Evolutionary conservation across 1,140 invertebrate species (phyloP).

Genomic region (Mizuhopecten yessoensis): DNA sequence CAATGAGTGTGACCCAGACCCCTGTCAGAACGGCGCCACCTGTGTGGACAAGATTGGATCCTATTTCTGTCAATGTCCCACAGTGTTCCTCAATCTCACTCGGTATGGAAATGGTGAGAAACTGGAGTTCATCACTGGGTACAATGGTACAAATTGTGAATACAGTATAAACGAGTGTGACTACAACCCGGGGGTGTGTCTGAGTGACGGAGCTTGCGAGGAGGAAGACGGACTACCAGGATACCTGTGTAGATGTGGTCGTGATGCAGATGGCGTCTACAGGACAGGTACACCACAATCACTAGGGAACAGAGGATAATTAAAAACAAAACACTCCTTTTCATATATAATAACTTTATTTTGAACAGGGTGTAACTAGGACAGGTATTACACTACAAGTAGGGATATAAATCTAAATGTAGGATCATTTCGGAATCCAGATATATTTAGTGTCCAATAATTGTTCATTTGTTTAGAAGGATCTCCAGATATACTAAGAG

Average conservation of each 20-base stretch:
- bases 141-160: conserved; percentile 67
- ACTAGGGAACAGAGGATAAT: too few relatives aligned
- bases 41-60: conserved; percentile 58
- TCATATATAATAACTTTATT: too few relatives aligned
- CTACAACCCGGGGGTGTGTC: conserved; percentile 86
- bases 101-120: conserved; percentile 50
- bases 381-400: too few relatives aligned
- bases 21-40: conserved; percentile 61
- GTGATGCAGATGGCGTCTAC: conserved; percentile 52
- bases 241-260: conserved; percentile 60
- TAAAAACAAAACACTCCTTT: too few relatives aligned
- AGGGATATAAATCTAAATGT: too few relatives aligned
- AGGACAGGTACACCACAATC: conserved; percentile 46
- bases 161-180: conserved; percentile 63
- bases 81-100: conserved; percentile 49
- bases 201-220: conserved; percentile 95
- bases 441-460: too few relatives aligned
- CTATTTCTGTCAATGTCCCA: conserved; percentile 70
- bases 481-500: too few relatives aligned
- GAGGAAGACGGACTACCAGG: conserved; percentile 86
- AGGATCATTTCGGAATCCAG: too few relatives aligned
- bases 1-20: conserved; percentile 67
- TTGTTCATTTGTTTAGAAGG: too few relatives aligned
- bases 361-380: too few relatives aligned
- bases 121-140: conserved; percentile 69